These are phyloP conservation scores for Drosophila sulfurigaster DNA, from an alignment of 1,140 invertebrate species.

Conservation along the genomic window DNA sequence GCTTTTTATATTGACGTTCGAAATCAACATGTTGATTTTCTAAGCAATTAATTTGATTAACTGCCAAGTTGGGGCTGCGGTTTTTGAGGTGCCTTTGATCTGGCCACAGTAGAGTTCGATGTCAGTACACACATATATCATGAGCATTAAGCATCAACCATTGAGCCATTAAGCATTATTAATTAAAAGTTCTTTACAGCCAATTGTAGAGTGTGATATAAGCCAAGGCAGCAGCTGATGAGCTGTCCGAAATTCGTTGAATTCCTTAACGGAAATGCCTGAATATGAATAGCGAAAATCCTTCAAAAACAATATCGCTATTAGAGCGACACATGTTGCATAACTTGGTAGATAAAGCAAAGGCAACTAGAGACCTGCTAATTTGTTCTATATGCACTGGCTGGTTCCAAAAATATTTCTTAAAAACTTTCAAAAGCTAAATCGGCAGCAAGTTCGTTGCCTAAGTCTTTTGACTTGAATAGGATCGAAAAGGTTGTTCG, in stretches of 20 bases:
- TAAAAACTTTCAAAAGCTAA: constrained; percentile 32
- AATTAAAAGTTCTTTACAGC: constrained; percentile 72
- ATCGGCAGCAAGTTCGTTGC: constrained; percentile 63
- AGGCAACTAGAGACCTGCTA: background rate
- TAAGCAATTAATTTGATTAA: constrained; percentile 82
- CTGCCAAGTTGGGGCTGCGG: constrained; percentile 70
- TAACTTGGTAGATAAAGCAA: background rate
- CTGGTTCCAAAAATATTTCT: background rate
- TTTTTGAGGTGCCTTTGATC: constrained; percentile 66
- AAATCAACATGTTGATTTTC: constrained; percentile 79
- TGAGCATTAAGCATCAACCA: constrained; percentile 31
- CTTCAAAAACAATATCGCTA: background rate
- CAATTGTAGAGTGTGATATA: constrained; percentile 66
- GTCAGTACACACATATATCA: constrained; percentile 57
- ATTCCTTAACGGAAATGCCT: constrained; percentile 62
- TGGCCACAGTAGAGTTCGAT: constrained; percentile 41
- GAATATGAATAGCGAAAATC: background rate
- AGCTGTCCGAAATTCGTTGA: constrained; percentile 14
- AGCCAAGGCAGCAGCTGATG: constrained; percentile 34
- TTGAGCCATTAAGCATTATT: constrained; percentile 67
- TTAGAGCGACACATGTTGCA: too few species aligned
- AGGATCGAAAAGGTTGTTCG: constrained; percentile 64
- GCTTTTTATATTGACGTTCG: constrained; percentile 21
- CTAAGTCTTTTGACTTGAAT: constrained; percentile 76
- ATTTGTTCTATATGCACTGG: constrained; percentile 9